Percentiles rank a stretch among this genome's conserved stretches.
Conservation (phyloP, 2,113 vertebrate genomes). For the Tragulus kanchil region DNA sequence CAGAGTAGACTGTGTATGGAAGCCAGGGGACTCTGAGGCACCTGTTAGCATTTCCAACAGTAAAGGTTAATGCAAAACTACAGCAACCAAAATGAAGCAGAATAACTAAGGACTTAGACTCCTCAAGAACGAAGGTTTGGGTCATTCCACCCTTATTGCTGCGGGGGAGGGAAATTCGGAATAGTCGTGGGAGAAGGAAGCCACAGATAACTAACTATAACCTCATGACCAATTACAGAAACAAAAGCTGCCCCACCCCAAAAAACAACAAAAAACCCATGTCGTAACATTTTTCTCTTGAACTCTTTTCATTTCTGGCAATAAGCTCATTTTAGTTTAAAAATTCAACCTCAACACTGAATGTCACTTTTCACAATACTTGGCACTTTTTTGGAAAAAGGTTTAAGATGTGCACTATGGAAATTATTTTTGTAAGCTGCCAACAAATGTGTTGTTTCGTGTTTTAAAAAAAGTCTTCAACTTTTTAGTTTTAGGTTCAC, state of each 20-base stretch:
- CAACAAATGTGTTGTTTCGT: constrained; percentile 9
- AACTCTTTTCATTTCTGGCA: background rate
- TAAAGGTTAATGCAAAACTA: background rate
- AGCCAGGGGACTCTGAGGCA: background rate
- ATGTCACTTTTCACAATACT: background rate
- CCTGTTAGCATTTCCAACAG: background rate
- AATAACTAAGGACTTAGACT: background rate
- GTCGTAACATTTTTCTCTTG: background rate
- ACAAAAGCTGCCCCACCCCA: background rate
- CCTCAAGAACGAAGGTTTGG: background rate
- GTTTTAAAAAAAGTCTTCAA: background rate
- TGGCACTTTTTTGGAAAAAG: constrained; percentile 1
- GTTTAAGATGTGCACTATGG: background rate
- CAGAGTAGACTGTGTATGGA: background rate
- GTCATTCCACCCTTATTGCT: background rate
- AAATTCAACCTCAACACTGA: constrained; percentile 10
- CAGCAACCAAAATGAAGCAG: background rate
- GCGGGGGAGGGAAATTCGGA: background rate
- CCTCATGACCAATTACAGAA: background rate
- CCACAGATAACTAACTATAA: background rate
- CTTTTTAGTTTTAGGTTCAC: background rate
- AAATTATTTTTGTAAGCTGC: constrained; percentile 41
- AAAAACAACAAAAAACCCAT: no score
- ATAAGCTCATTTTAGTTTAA: background rate
- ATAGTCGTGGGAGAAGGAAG: background rate